A percentile compares a stretch with the other conserved stretches of the same genome.
These are phyloP conservation scores for Netelia virgata DNA, from an alignment of 2,888 invertebrate genomes.

Conservation along the genomic window DNA sequence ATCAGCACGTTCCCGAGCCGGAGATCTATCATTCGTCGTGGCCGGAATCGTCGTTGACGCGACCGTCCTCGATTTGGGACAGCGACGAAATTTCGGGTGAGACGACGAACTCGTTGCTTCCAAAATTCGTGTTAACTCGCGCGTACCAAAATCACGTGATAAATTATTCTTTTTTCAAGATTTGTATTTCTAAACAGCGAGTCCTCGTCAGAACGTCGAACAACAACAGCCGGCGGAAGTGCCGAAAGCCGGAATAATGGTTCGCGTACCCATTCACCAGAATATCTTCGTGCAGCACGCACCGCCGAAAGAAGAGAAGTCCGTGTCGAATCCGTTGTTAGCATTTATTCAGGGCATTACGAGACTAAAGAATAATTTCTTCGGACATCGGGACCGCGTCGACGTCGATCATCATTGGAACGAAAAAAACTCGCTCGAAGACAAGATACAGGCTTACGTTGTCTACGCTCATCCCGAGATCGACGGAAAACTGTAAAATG, in stretches of 20 bases:
- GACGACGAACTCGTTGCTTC: constrained; percentile 21
- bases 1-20: constrained; percentile 70
- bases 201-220: background rate
- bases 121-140: background rate
- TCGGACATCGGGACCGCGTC: constrained; percentile 62
- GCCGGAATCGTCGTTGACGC: constrained; percentile 60
- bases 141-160: background rate
- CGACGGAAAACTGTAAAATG: constrained; percentile 48
- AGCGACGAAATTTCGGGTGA: constrained; percentile 65
- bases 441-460: constrained; percentile 56
- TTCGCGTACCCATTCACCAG: constrained; percentile 77
- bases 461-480: constrained; percentile 59
- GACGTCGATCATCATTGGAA: constrained; percentile 39
- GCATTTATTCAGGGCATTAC: constrained; percentile 74
- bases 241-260: constrained; percentile 65
- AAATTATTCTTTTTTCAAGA: constrained; percentile 46
- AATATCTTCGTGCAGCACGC: constrained; percentile 76
- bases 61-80: constrained; percentile 64
- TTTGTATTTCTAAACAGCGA: constrained; percentile 54
- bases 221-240: constrained; percentile 16
- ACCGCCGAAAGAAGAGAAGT: constrained; percentile 69
- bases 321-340: constrained; percentile 68
- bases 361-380: constrained; percentile 74
- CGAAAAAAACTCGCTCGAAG: background rate
- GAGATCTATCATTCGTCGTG: constrained; percentile 69